These are phyloP conservation scores for Agriopis leucophaearia DNA, from an alignment of 2,888 invertebrate genomes.

Conservation along the genomic window DNA sequence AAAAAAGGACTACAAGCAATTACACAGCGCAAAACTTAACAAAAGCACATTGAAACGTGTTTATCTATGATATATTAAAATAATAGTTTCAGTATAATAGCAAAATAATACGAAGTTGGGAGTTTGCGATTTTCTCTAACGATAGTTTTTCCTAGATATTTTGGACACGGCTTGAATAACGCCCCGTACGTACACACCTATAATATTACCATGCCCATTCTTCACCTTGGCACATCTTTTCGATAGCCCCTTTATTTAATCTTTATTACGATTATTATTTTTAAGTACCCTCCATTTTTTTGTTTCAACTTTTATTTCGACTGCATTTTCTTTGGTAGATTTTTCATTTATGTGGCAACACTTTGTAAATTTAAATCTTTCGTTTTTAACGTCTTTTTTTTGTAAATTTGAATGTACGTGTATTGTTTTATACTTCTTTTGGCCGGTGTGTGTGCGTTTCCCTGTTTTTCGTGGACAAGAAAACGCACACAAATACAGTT, in stretches of 20 bases:
- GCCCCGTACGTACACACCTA: conserved; percentile 58
- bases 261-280: conserved; percentile 52
- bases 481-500: too few relatives aligned
- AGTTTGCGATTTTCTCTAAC: conserved; percentile 61
- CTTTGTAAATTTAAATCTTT: conserved; percentile 49
- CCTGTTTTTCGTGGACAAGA: conserved; percentile 60
- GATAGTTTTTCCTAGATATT: conserved; percentile 57
- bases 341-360: conserved; percentile 56
- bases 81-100: conserved; percentile 63
- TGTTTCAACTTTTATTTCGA: conserved; percentile 61
- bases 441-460: conserved; percentile 59
- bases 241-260: conserved; percentile 50
- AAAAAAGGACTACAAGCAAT: conserved; percentile 35
- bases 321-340: conserved; percentile 57
- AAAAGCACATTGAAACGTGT: conserved; percentile 53
- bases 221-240: conserved; percentile 61
- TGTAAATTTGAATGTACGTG: conserved; percentile 48
- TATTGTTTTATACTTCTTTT: conserved; percentile 46
- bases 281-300: conserved; percentile 52
- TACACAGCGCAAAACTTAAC: conserved; percentile 42
- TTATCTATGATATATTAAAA: conserved; percentile 54
- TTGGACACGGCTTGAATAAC: conserved; percentile 63
- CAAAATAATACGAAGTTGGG: conserved; percentile 52
- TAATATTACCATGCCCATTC: conserved; percentile 47
- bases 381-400: conserved; percentile 47